A percentile compares a stretch with the other conserved stretches of the same genome.
These are phyloP conservation scores for Plectus sambesii DNA, from an alignment of 1,140 invertebrate species.

Conservation along the genomic window DNA sequence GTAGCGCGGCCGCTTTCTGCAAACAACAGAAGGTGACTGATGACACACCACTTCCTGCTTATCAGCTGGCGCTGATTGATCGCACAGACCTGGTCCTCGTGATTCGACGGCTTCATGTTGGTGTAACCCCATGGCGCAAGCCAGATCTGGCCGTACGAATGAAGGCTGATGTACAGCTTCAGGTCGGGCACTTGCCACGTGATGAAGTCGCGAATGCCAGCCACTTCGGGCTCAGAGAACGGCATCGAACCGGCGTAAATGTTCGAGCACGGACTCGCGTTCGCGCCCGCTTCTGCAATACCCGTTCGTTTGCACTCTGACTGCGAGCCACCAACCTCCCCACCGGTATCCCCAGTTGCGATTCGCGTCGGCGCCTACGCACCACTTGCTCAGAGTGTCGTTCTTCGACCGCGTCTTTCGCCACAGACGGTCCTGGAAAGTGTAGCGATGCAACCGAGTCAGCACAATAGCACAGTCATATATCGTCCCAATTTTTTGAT, in stretches of 20 bases:
- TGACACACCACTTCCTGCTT: too few relatives aligned
- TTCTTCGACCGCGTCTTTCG: slow-evolving; percentile 47
- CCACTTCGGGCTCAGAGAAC: slow-evolving; percentile 38
- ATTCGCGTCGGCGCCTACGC: slow-evolving; percentile 49
- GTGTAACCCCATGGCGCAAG: slow-evolving; percentile 51
- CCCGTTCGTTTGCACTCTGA: slow-evolving; percentile 2
- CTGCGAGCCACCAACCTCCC: slow-evolving; percentile 23
- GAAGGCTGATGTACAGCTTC: slow-evolving; percentile 35
- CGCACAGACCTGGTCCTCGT: slow-evolving; percentile 39
- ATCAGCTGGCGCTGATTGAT: too few relatives aligned
- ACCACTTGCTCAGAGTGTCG: slow-evolving; percentile 38
- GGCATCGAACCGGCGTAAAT: slow-evolving; percentile 36
- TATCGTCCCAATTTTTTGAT: too few relatives aligned
- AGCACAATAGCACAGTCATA: too few relatives aligned
- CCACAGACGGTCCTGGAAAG: slow-evolving; percentile 47
- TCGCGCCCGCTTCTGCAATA: slow-evolving; percentile 36
- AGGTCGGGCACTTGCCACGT: slow-evolving; percentile 31
- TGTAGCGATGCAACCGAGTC: background rate
- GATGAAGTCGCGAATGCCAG: slow-evolving; percentile 31
- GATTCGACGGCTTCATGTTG: slow-evolving; percentile 29
- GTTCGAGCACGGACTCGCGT: slow-evolving; percentile 38
- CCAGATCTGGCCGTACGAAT: slow-evolving; percentile 46
- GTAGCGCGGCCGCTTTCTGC: slow-evolving; percentile 28
- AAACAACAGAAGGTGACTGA: too few relatives aligned
- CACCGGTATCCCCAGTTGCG: slow-evolving; percentile 49